Conservation (phyloP, 2,113 vertebrate species). For the Irena cyanogastra region DNA sequence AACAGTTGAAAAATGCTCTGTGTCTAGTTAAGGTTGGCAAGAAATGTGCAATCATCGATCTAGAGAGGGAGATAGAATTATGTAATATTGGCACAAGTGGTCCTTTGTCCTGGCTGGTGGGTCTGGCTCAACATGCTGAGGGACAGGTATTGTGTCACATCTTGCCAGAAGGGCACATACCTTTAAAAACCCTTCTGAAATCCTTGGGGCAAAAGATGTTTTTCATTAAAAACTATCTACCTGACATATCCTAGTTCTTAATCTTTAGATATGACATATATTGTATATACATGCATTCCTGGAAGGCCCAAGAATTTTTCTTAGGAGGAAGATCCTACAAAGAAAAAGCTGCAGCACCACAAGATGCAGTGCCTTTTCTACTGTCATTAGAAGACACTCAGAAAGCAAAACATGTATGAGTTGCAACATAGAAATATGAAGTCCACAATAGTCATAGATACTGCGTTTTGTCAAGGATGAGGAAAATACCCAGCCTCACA, state of each 20-base stretch:
- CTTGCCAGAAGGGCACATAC: background rate
- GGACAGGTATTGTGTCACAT: background rate
- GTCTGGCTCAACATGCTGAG: background rate
- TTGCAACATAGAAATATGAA: background rate
- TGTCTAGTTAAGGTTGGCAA: background rate
- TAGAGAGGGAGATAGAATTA: background rate
- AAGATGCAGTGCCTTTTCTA: background rate
- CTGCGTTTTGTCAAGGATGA: background rate
- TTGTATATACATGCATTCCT: background rate
- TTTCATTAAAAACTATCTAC: background rate
- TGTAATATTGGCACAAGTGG: background rate
- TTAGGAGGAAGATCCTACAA: background rate
- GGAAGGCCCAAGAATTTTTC: background rate
- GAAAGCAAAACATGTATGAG: background rate
- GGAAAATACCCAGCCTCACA: background rate
- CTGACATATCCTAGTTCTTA: background rate
- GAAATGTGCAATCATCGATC: background rate
- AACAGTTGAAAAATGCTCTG: background rate
- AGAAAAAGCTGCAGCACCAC: background rate
- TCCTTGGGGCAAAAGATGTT: background rate
- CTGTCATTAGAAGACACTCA: background rate
- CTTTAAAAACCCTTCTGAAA: background rate
- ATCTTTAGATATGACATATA: background rate
- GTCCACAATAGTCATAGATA: background rate
- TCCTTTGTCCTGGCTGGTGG: background rate